phyloP scores from a whole-genome alignment of 1,140 invertebrate species.

The Sycophila sp. region DNA sequence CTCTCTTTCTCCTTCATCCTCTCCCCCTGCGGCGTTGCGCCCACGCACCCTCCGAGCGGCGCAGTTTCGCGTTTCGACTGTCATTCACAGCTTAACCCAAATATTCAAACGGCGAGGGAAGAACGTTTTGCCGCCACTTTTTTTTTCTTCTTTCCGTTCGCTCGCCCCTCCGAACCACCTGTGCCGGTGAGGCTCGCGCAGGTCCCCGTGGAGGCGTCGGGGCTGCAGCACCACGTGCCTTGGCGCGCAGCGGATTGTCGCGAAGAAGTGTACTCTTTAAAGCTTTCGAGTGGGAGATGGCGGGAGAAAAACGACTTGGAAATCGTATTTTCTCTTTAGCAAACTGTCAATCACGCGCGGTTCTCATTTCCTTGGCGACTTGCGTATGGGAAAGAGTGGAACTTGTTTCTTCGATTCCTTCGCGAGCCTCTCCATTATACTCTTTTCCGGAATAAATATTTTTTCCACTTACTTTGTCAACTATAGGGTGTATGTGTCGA shows the following conservation, averaged over 20 bases:
- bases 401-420: not conserved
- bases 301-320: no score
- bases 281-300: no score
- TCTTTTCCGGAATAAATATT: no score
- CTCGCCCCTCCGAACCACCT: constrained; percentile 1
- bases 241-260: no score
- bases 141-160: not conserved
- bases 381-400: not conserved
- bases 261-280: no score
- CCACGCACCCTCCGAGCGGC: not conserved
- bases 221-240: not conserved
- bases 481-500: no score
- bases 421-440: no score
- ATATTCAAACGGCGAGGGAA: constrained; percentile 42
- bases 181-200: not conserved
- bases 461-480: no score
- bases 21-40: not conserved
- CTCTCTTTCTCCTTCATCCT: constrained; percentile 21
- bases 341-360: not conserved
- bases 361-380: not conserved
- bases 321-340: no score
- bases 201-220: not conserved
- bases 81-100: constrained; percentile 55
- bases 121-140: not conserved
- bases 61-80: constrained; percentile 39